Percentiles rank a stretch among this genome's conserved stretches.
Conservation (phyloP, 2,797 vertebrate species). For the Lepidocolaptes lacrymiger region DNA sequence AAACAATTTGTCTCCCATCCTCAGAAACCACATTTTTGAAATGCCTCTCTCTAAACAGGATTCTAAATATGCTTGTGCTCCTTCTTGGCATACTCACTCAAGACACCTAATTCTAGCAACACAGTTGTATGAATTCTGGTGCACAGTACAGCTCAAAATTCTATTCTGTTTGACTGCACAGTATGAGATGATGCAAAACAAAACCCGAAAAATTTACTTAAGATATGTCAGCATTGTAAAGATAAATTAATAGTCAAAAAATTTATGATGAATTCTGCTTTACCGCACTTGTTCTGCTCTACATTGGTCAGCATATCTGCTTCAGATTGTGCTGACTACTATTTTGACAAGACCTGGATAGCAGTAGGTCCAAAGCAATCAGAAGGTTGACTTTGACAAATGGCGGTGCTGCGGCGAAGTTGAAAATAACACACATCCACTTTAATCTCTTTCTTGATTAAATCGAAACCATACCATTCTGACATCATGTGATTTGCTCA, state of each 20-base stretch:
- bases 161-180: slow-evolving; percentile 46
- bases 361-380: slow-evolving; percentile 99
- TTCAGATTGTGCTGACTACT: slow-evolving; percentile 87
- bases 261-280: slow-evolving; percentile 81
- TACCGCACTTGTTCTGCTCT: slow-evolving; percentile 70
- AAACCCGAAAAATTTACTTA: slow-evolving; percentile 64
- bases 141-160: slow-evolving; percentile 58
- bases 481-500: slow-evolving; percentile 92
- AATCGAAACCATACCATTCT: slow-evolving; percentile 95
- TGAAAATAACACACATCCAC: slow-evolving; percentile 99
- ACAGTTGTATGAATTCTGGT: slow-evolving; percentile 50
- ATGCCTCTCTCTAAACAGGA: slow-evolving; percentile 56
- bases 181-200: slow-evolving; percentile 45
- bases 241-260: slow-evolving; percentile 76
- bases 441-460: slow-evolving; percentile 99
- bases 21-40: slow-evolving; percentile 63
- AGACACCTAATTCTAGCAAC: slow-evolving; percentile 50
- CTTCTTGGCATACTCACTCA: slow-evolving; percentile 46
- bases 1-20: slow-evolving; percentile 60
- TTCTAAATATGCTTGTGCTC: slow-evolving; percentile 52
- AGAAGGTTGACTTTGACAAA: slow-evolving; percentile 99
- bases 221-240: slow-evolving; percentile 66
- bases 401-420: slow-evolving; percentile 93
- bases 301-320: slow-evolving; percentile 83
- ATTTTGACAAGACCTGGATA: slow-evolving; percentile 98